A percentile compares a stretch with the other conserved stretches of the same genome.
Conservation (phyloP, 2,888 invertebrate genomes). For the Agapostemon virescens region DNA sequence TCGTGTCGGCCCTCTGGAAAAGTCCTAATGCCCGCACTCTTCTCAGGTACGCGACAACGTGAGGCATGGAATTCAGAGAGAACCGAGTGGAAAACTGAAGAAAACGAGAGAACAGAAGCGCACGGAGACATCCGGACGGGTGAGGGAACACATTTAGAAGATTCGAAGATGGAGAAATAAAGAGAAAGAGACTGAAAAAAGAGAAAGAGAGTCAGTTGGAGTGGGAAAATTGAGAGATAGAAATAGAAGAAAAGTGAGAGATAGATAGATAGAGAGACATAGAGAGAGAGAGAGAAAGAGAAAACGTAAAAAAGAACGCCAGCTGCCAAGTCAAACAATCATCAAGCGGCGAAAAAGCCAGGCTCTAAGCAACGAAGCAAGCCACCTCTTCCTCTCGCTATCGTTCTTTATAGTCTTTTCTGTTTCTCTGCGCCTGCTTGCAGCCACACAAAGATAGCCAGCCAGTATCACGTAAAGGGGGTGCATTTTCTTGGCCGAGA, state of each 20-base stretch:
- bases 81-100: neutral
- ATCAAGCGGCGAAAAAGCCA: slow-evolving; percentile 67
- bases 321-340: slow-evolving; percentile 61
- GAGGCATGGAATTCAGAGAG: neutral
- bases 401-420: slow-evolving; percentile 38
- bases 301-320: slow-evolving; percentile 57
- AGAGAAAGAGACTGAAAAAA: neutral
- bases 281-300: slow-evolving; percentile 30
- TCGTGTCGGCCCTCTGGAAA: too few relatives aligned
- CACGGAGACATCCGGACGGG: neutral
- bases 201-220: neutral
- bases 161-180: neutral
- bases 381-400: slow-evolving; percentile 50
- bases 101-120: neutral
- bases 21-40: neutral
- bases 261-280: slow-evolving; percentile 20
- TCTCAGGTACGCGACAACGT: neutral
- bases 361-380: slow-evolving; percentile 62
- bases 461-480: slow-evolving; percentile 53
- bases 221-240: slow-evolving; percentile 6
- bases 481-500: slow-evolving; percentile 61
- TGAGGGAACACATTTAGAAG: neutral
- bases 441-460: slow-evolving; percentile 58
- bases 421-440: slow-evolving; percentile 49
- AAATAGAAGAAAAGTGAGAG: neutral